These are phyloP conservation scores for Pocillopora verrucosa DNA, from an alignment of 64 coral and sea anemone genomes.

Conservation along the genomic window DNA sequence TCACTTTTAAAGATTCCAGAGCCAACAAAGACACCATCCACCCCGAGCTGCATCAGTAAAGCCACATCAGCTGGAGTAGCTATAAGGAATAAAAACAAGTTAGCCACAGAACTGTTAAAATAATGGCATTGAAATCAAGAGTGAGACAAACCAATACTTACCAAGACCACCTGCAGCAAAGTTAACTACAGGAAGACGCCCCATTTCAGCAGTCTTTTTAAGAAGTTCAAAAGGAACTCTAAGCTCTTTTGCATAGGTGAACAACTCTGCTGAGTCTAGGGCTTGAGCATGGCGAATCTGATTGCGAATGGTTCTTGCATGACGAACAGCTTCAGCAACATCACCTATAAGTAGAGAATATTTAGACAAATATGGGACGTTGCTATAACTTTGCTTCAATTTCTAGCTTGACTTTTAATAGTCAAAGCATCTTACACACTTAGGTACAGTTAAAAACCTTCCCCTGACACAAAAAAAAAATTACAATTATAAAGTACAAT, in stretches of 20 bases:
- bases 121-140: no score
- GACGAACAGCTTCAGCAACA: constrained; percentile 96
- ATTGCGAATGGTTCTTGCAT: constrained; percentile 83
- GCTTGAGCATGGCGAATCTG: constrained; percentile 85
- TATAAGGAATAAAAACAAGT: constrained; percentile 5
- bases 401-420: no score
- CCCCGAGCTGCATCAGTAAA: constrained; percentile 93
- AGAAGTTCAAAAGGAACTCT: constrained; percentile 76
- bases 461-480: no score
- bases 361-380: no score
- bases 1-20: constrained; percentile 96
- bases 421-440: no score
- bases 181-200: constrained; percentile 92
- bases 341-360: constrained; percentile 64
- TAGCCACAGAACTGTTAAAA: background rate
- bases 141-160: constrained; percentile 24
- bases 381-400: no score
- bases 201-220: constrained; percentile 84
- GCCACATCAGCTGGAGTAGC: constrained; percentile 93
- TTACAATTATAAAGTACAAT: no score
- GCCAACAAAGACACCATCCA: constrained; percentile 99
- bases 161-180: constrained; percentile 98
- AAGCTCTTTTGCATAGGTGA: constrained; percentile 90
- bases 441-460: no score
- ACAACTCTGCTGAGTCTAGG: constrained; percentile 85